These are phyloP conservation scores for Saccostrea glomerata DNA, from an alignment of 1,140 invertebrate genomes.

Conservation along the genomic window DNA sequence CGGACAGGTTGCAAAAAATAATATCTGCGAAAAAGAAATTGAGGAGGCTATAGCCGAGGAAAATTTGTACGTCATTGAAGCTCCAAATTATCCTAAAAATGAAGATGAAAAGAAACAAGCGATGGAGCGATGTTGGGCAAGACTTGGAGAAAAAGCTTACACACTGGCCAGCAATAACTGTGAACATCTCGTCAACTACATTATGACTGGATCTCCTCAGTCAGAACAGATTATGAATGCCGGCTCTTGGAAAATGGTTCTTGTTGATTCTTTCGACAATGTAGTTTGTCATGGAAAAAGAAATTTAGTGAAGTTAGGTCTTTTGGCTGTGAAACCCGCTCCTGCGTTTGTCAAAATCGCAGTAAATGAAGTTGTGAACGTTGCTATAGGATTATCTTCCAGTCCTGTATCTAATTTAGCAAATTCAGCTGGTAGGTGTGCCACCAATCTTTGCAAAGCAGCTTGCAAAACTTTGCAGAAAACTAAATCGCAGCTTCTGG, in stretches of 20 bases:
- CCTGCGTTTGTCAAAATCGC: neutral
- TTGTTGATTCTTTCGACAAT: constrained; percentile 1
- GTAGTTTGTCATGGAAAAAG: neutral
- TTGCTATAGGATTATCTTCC: no score
- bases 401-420: neutral
- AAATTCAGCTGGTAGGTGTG: neutral
- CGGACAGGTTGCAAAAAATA: neutral
- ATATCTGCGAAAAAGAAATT: neutral
- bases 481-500: neutral
- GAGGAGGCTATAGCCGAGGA: neutral
- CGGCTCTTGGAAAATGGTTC: neutral
- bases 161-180: neutral
- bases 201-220: neutral
- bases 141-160: neutral
- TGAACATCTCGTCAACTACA: neutral
- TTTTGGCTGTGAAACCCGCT: neutral
- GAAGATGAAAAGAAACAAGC: neutral
- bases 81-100: neutral
- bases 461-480: neutral
- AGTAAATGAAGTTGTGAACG: neutral
- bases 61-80: neutral
- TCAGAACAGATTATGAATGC: constrained; percentile 1
- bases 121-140: neutral
- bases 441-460: neutral
- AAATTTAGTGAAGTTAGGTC: neutral